Conservation (phyloP, 1,140 invertebrate genomes). For the Drosophila mojavensis region DNA sequence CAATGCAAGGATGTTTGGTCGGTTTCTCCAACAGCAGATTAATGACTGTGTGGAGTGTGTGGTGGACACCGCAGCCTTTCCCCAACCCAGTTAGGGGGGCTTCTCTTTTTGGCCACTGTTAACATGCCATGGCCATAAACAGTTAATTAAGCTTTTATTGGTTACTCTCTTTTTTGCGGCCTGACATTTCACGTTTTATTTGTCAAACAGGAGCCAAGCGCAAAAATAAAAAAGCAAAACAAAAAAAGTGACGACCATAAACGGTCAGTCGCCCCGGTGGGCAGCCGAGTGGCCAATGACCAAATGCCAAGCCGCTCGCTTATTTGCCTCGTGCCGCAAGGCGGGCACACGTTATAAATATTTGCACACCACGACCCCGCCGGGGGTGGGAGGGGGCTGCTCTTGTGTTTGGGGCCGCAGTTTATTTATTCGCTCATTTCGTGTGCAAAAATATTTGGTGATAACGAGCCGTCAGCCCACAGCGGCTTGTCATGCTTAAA, state of each 20-base stretch:
- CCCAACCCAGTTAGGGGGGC: neutral
- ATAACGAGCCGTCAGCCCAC: conserved; percentile 73
- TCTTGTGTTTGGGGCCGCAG: conserved; percentile 26
- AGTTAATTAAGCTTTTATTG: conserved; percentile 83
- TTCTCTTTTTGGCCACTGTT: conserved; percentile 52
- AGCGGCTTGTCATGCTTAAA: conserved; percentile 78
- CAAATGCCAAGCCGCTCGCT: conserved; percentile 36
- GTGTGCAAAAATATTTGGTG: conserved; percentile 81
- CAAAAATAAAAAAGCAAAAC: neutral
- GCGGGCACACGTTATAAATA: conserved; percentile 38
- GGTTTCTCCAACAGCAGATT: conserved; percentile 52
- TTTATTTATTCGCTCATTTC: conserved; percentile 80
- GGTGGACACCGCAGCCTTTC: neutral
- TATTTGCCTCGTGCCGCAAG: conserved; percentile 53
- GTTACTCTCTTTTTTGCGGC: conserved; percentile 73
- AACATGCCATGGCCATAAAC: conserved; percentile 80
- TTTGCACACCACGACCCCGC: conserved; percentile 26
- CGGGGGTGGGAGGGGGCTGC: neutral
- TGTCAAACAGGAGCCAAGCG: conserved; percentile 61
- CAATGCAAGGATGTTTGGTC: conserved; percentile 5
- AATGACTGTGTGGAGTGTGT: conserved; percentile 53
- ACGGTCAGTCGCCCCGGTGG: conserved; percentile 46
- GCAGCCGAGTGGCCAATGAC: conserved; percentile 22
- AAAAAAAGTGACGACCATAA: conserved; percentile 80
- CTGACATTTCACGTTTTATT: conserved; percentile 81